phyloP scores from a whole-genome alignment of 2,888 invertebrate genomes.

The Stenodera caucasica region DNA sequence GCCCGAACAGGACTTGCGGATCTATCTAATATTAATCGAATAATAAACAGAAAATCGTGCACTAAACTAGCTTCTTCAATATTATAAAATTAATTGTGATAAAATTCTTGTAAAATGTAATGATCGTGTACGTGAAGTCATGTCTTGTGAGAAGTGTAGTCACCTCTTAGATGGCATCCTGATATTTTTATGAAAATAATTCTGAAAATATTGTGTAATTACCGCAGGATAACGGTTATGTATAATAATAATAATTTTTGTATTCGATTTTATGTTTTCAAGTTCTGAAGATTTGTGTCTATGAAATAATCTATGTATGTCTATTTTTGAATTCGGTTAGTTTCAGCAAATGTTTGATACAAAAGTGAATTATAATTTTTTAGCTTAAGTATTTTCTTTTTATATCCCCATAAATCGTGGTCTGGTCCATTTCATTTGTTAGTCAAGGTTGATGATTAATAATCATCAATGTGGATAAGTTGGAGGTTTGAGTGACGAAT shows the following conservation, averaged over 20 bases:
- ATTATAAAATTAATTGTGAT: constrained; percentile 25
- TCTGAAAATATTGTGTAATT: constrained; percentile 4
- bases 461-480: no score
- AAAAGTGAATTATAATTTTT: constrained; percentile 40
- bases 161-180: constrained; percentile 26
- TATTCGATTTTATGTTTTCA: constrained; percentile 11
- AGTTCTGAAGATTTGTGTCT: constrained; percentile 1
- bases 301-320: constrained; percentile 18
- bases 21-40: constrained; percentile 23
- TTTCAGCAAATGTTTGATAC: constrained; percentile 38
- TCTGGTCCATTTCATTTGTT: not conserved
- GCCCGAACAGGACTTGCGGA: constrained; percentile 16
- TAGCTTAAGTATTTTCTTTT: constrained; percentile 31
- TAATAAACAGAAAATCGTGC: constrained; percentile 25
- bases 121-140: constrained; percentile 29
- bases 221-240: not conserved
- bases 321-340: constrained; percentile 31
- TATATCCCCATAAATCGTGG: not conserved
- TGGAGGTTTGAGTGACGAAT: no score
- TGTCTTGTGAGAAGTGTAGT: constrained; percentile 29
- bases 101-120: constrained; percentile 24
- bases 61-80: constrained; percentile 31
- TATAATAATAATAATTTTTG: constrained; percentile 25
- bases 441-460: no score
- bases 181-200: constrained; percentile 24